Evolutionary conservation across 2,888 invertebrate species (phyloP).

Genomic region (Aricia artaxerxes): DNA sequence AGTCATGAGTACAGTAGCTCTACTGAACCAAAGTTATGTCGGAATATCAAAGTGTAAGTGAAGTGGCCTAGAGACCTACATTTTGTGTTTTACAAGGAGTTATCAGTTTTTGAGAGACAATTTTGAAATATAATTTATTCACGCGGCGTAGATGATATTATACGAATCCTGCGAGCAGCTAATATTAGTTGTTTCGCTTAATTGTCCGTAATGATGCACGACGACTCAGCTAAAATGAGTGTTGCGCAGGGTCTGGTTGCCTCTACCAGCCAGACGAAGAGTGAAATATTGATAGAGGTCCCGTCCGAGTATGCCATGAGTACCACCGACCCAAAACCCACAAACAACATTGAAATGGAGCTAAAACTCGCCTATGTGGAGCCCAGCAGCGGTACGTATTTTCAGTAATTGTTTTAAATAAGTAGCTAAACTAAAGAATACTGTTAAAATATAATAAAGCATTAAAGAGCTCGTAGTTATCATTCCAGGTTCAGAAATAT

Average conservation of each 20-base stretch:
- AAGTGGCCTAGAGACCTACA: constrained; percentile 95
- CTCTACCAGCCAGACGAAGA: constrained; percentile 79
- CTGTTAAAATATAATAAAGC: background rate
- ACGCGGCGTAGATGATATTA: constrained; percentile 68
- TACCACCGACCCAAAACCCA: constrained; percentile 72
- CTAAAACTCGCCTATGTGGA: constrained; percentile 83
- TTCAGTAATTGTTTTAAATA: constrained; percentile 24
- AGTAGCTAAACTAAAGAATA: background rate
- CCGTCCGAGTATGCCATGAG: constrained; percentile 69
- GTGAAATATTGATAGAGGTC: constrained; percentile 69
- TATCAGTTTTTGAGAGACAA: constrained; percentile 66
- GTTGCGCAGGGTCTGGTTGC: constrained; percentile 84
- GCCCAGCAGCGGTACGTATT: constrained; percentile 79
- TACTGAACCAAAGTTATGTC: constrained; percentile 86
- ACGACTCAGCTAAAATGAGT: constrained; percentile 85
- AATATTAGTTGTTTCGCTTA: constrained; percentile 63
- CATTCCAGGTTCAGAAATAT: background rate
- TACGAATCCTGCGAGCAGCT: constrained; percentile 53
- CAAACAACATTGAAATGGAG: constrained; percentile 78
- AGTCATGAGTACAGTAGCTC: constrained; percentile 83
- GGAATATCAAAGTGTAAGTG: constrained; percentile 90
- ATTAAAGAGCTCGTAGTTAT: background rate
- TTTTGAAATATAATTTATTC: constrained; percentile 81
- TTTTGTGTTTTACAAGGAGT: constrained; percentile 75
- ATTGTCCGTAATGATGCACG: constrained; percentile 82